Evolutionary conservation across 2,888 invertebrate species (phyloP).

Genomic region (Bellardia pandia): DNA sequence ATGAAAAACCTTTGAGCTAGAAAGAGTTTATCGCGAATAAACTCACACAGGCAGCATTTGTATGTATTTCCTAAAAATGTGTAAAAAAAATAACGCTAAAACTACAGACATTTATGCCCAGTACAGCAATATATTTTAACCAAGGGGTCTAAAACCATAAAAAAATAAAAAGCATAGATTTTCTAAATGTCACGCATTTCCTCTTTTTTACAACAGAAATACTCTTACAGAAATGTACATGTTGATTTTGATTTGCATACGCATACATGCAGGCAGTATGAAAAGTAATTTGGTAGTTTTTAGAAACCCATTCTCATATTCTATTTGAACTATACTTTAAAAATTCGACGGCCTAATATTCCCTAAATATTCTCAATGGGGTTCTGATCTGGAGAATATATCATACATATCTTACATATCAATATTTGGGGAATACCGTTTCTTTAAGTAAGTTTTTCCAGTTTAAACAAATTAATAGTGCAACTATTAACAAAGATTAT

Average conservation of each 20-base stretch:
- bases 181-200: constrained; percentile 7
- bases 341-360: too few species aligned
- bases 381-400: too few species aligned
- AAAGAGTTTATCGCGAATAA: constrained; percentile 31
- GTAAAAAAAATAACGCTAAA: neutral
- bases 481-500: too few species aligned
- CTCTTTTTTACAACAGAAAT: neutral
- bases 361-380: too few species aligned
- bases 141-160: constrained; percentile 40
- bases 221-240: too few species aligned
- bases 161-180: constrained; percentile 2
- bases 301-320: too few species aligned
- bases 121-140: constrained; percentile 19
- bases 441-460: too few species aligned
- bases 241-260: neutral
- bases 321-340: too few species aligned
- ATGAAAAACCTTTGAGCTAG: neutral
- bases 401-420: too few species aligned
- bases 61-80: constrained; percentile 1
- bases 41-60: neutral
- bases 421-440: too few species aligned
- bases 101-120: constrained; percentile 47
- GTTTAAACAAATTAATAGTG: too few species aligned
- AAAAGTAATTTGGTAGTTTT: neutral
- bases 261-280: neutral